Evolutionary conservation across 2,797 vertebrate genomes (phyloP).

Genomic region (Decapterus maruadsi): DNA sequence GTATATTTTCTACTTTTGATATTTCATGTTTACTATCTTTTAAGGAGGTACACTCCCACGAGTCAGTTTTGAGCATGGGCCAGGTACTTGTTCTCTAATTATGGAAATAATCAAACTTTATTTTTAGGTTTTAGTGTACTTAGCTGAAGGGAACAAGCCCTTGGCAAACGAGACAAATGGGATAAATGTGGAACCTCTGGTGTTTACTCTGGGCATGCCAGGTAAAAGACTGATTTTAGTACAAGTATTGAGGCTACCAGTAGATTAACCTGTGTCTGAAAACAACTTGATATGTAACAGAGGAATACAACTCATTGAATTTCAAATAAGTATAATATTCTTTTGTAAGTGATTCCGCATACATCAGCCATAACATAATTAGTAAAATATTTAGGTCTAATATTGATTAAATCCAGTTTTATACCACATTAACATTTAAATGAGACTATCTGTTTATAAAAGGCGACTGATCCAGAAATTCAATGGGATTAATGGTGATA

Average conservation of each 20-base stretch:
- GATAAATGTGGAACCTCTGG: background rate
- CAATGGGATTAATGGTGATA: too few species aligned
- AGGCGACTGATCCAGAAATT: too few species aligned
- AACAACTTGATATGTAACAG: background rate
- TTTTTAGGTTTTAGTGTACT: background rate
- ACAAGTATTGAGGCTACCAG: background rate
- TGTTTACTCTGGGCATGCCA: background rate
- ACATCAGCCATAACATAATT: too few species aligned
- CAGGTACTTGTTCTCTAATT: background rate
- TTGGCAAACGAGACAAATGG: background rate
- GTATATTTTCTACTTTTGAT: slow-evolving; percentile 17
- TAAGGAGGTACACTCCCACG: background rate
- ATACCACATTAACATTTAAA: too few species aligned
- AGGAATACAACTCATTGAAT: background rate
- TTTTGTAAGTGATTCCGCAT: too few species aligned
- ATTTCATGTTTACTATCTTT: slow-evolving; percentile 13
- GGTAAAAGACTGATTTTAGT: background rate
- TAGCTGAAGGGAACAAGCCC: background rate
- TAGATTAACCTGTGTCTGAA: background rate
- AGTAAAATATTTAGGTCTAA: too few species aligned
- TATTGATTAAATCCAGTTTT: too few species aligned
- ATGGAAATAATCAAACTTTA: background rate
- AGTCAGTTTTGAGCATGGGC: background rate
- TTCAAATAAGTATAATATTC: background rate
- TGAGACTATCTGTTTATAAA: too few species aligned